phyloP scores from a whole-genome alignment of 2,888 invertebrate species.

The Pseudolycoriella hygida region DNA sequence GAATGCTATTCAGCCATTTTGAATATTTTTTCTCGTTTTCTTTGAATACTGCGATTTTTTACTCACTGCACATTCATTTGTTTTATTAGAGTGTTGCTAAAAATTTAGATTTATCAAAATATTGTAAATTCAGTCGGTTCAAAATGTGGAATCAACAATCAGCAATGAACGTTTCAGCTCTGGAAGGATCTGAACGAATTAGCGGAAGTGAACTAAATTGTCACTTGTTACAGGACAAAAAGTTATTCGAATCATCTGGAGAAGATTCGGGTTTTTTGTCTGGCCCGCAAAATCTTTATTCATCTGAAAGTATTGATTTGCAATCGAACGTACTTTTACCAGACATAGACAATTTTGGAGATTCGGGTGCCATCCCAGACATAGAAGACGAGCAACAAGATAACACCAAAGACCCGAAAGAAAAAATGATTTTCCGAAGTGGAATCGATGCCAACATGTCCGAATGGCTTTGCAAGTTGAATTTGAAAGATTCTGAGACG shows the following conservation, averaged over 20 bases:
- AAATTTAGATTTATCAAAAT: not conserved
- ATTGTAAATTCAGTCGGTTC: too few species aligned
- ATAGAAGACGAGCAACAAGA: slow-evolving; percentile 12
- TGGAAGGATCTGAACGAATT: not conserved
- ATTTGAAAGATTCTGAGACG: slow-evolving; percentile 25
- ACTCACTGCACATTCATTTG: too few species aligned
- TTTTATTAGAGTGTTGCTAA: too few species aligned
- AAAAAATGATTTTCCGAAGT: slow-evolving; percentile 42
- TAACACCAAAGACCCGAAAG: slow-evolving; percentile 12
- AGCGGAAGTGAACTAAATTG: too few species aligned
- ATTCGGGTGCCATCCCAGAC: slow-evolving; percentile 13
- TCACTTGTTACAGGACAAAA: not conserved
- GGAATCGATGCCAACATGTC: slow-evolving; percentile 42
- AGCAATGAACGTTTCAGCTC: not conserved
- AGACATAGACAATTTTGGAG: slow-evolving; percentile 10
- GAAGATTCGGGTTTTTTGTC: slow-evolving; percentile 32
- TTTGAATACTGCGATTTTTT: not conserved
- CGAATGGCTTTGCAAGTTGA: slow-evolving; percentile 42
- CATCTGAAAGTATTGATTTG: slow-evolving; percentile 6
- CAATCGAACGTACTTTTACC: not conserved
- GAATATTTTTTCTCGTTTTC: not conserved
- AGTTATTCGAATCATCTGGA: slow-evolving; percentile 10
- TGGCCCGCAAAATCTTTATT: slow-evolving; percentile 23
- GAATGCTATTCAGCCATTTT: not conserved
- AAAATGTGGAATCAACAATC: not conserved